Conservation (phyloP, 2,113 vertebrate species). For the Microtus ochrogaster region DNA sequence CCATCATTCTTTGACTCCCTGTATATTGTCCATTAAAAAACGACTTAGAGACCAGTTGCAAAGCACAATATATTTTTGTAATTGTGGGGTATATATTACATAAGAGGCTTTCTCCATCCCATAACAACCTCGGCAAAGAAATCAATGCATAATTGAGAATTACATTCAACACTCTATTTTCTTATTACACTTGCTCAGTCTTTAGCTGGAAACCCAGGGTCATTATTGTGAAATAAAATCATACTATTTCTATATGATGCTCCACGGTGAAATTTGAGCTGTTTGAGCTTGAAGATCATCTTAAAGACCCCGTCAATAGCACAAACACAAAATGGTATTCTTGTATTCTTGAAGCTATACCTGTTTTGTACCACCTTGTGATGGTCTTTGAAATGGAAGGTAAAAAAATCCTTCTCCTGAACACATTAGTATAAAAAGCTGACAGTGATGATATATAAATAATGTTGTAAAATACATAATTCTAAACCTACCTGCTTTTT, state of each 20-base stretch:
- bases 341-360: background rate
- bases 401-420: background rate
- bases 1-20: slow-evolving; percentile 39
- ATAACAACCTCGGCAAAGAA: background rate
- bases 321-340: background rate
- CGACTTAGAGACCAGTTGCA: slow-evolving; percentile 6
- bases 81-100: background rate
- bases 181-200: background rate
- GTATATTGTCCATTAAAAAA: slow-evolving; percentile 43
- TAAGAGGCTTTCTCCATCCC: slow-evolving; percentile 18
- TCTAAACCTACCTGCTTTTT: slow-evolving; percentile 52
- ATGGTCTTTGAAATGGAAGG: background rate
- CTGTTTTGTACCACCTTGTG: background rate
- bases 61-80: slow-evolving; percentile 18
- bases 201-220: background rate
- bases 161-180: background rate
- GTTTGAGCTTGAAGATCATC: background rate
- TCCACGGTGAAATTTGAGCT: background rate
- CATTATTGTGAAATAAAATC: background rate
- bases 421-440: slow-evolving; percentile 55
- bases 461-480: slow-evolving; percentile 58
- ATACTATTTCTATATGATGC: background rate
- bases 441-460: slow-evolving; percentile 56
- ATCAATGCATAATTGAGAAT: slow-evolving; percentile 22
- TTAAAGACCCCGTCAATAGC: background rate